phyloP scores from a whole-genome alignment of 2,113 vertebrate genomes.

The Poecile atricapillus region DNA sequence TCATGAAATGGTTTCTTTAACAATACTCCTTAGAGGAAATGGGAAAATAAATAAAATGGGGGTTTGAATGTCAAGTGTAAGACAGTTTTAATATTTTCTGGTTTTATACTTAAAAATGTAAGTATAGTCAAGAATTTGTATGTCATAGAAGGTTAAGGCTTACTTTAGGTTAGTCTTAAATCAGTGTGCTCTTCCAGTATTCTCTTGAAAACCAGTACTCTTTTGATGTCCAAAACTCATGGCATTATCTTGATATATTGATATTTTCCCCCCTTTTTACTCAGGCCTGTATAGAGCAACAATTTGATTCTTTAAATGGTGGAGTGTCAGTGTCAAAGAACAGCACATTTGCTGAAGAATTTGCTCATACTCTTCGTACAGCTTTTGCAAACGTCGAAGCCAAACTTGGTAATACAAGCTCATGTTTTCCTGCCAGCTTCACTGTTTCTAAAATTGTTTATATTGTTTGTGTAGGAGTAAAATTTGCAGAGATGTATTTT shows the following conservation, averaged over 20 bases:
- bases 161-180: not conserved
- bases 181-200: not conserved
- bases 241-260: not conserved
- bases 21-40: not conserved
- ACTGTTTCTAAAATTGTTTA: not conserved
- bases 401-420: conserved; percentile 85
- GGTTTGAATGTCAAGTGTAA: not conserved
- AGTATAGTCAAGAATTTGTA: not conserved
- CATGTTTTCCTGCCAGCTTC: not conserved
- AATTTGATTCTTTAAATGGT: conserved; percentile 89
- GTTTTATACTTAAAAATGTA: not conserved
- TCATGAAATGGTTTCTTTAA: not conserved
- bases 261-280: not conserved
- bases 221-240: not conserved
- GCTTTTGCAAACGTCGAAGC: conserved; percentile 90
- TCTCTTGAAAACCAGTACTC: not conserved
- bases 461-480: not conserved
- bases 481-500: conserved; percentile 17
- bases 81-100: not conserved
- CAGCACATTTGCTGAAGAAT: conserved; percentile 93
- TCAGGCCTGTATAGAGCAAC: conserved; percentile 94
- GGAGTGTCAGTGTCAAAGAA: conserved; percentile 92
- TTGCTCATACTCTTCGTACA: conserved; percentile 87
- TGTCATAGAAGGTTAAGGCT: not conserved
- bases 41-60: not conserved